phyloP scores from a whole-genome alignment of 1,140 invertebrate genomes.

The Batillaria attramentaria region DNA sequence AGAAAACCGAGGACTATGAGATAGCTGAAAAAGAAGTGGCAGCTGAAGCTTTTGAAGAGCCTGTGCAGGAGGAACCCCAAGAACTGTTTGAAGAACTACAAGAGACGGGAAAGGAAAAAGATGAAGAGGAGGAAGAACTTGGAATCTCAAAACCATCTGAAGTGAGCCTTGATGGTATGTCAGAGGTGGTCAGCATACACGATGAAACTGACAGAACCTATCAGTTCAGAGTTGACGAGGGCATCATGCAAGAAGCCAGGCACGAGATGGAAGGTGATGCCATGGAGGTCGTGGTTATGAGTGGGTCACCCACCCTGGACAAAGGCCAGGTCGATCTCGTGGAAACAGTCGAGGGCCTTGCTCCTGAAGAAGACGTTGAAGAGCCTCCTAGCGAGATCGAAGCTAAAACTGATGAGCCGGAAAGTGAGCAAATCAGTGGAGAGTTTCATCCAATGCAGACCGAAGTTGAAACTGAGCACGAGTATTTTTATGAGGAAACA shows the following conservation, averaged over 20 bases:
- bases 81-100: constrained; percentile 31
- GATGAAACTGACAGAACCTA: constrained; percentile 30
- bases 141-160: constrained; percentile 2
- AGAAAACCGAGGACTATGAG: too few species aligned
- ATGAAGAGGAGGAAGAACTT: constrained; percentile 36
- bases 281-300: constrained; percentile 72
- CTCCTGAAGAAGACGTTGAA: constrained; percentile 17
- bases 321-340: constrained; percentile 65
- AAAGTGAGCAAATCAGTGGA: constrained; percentile 32
- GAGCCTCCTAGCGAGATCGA: not conserved
- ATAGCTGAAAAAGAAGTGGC: not conserved
- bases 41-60: constrained; percentile 44
- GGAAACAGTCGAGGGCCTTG: constrained; percentile 68
- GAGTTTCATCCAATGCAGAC: constrained; percentile 26
- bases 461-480: not conserved
- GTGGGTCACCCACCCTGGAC: constrained; percentile 65
- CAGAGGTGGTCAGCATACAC: constrained; percentile 13
- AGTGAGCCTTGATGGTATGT: constrained; percentile 11
- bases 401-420: constrained; percentile 41
- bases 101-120: constrained; percentile 44
- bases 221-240: constrained; percentile 26
- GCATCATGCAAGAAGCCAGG: constrained; percentile 25
- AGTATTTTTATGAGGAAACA: constrained; percentile 16
- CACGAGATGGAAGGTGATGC: constrained; percentile 48
- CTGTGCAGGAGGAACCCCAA: constrained; percentile 28